Evolutionary conservation across 2,797 vertebrate genomes (phyloP), one percentile per base, ranked within the genome.

Genomic region (Esox masquinongy): DNA sequence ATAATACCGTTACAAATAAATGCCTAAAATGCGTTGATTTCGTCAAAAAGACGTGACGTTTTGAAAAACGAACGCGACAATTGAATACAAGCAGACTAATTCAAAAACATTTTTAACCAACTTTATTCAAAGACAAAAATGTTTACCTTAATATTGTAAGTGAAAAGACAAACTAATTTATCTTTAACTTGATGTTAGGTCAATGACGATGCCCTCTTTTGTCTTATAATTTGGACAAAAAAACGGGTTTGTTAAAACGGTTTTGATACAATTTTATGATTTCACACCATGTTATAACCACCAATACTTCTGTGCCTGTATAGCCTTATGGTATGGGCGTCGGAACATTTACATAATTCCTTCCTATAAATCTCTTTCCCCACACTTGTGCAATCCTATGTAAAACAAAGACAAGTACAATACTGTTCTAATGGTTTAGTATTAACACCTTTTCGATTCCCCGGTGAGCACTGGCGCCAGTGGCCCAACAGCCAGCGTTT

Each of bases 401-500:
- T 77, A 59, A 66, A 64, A 81, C 77, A 83, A 80, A 82, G 53
- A 73, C 66, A 82, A 49, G 72, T 36, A 73, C 68, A 79, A 77
- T 78, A 69, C 14, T 78, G 76, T 49, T 75, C 77, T 74, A 79
- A 82, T 71, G 84, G 72, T 70, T 83, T 83, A 49, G 77, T 83
- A 84, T 80, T 84, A 86, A 87, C 88, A 75, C 68, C 80, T 80
- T 79, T 53, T 24, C 70, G 87, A 76, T 73, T 16, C 76, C 90
- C 91, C 69, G 79, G 74, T 80, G 89, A 24, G 89, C 79, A 63
- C 79, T 81, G 92, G 92, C 89, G 92, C 88, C 90, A 84, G 86
- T 63, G 17, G 19, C 77, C 74, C 80, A 73, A 74, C 73, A 74
- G 75, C 8, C 72, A 76, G 83, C 90, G 17, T 91, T 93, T 92